Evolutionary conservation across 2,888 invertebrate genomes (phyloP).

Genomic region (Hyposoter dolosus): DNA sequence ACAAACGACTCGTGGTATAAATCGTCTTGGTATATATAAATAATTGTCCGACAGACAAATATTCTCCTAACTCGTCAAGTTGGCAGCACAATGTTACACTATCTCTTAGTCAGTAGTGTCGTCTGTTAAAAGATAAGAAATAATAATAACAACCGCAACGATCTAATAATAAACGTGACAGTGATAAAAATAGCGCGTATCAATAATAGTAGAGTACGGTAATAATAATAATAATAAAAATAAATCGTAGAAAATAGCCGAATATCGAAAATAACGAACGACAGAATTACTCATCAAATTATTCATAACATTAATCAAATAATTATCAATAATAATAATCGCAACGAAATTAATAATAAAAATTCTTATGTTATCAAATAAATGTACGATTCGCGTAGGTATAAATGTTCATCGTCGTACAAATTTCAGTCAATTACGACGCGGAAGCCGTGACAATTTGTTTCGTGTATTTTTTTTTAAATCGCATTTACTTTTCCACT

Average conservation of each 20-base stretch:
- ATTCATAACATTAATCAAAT: neutral
- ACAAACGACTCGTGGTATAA: neutral
- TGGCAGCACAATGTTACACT: slow-evolving; percentile 76
- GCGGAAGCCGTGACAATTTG: slow-evolving; percentile 55
- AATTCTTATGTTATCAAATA: slow-evolving; percentile 58
- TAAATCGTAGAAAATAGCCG: neutral
- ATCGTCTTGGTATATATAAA: slow-evolving; percentile 50
- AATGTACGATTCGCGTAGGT: slow-evolving; percentile 67
- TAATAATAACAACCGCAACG: slow-evolving; percentile 56
- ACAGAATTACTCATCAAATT: neutral
- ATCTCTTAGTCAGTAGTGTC: slow-evolving; percentile 65
- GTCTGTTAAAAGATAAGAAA: slow-evolving; percentile 60
- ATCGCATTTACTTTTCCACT: slow-evolving; percentile 21
- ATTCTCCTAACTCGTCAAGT: slow-evolving; percentile 69
- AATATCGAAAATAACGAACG: neutral
- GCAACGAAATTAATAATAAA: slow-evolving; percentile 65
- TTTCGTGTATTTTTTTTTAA: slow-evolving; percentile 19
- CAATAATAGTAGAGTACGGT: slow-evolving; percentile 64
- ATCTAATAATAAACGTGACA: slow-evolving; percentile 46
- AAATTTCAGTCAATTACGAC: slow-evolving; percentile 78
- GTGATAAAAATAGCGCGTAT: slow-evolving; percentile 65
- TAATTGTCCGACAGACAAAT: slow-evolving; percentile 64
- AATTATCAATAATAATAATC: slow-evolving; percentile 56
- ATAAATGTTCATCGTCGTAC: slow-evolving; percentile 75
- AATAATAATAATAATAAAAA: slow-evolving; percentile 60